Conservation (phyloP, 1,140 invertebrate species). For the Brachionus rubens region DNA sequence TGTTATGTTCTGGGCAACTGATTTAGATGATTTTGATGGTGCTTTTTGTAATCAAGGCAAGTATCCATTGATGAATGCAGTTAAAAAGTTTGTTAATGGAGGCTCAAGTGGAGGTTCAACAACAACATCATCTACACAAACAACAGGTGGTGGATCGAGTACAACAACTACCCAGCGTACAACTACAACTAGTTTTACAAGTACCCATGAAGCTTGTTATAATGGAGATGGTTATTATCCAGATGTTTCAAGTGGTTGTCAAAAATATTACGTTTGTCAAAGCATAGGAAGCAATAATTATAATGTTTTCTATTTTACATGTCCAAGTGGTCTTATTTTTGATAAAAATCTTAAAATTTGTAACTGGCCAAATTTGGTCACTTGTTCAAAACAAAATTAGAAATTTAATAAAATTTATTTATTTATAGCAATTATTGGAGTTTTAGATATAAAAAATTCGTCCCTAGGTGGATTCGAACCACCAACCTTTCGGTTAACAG, state of each 20-base stretch:
- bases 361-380: not conserved
- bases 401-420: not conserved
- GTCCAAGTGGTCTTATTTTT: conserved; percentile 4
- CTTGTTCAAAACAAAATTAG: not conserved
- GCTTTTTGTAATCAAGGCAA: conserved; percentile 36
- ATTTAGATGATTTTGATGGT: conserved; percentile 47
- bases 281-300: not conserved
- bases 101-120: not conserved
- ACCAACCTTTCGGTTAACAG: no score
- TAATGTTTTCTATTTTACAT: not conserved
- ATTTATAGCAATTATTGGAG: not conserved
- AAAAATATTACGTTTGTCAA: conserved; percentile 12
- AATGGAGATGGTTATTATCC: not conserved
- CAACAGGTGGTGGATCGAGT: not conserved
- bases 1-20: conserved; percentile 43
- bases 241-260: not conserved
- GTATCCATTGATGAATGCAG: conserved; percentile 41
- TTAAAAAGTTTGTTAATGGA: conserved; percentile 1
- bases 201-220: not conserved
- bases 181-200: not conserved
- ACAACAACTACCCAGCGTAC: not conserved
- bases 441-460: no score
- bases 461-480: no score
- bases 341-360: not conserved
- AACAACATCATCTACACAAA: not conserved